These are phyloP conservation scores for Ophion obscuratus DNA, from an alignment of 2,888 invertebrate genomes.

Conservation along the genomic window DNA sequence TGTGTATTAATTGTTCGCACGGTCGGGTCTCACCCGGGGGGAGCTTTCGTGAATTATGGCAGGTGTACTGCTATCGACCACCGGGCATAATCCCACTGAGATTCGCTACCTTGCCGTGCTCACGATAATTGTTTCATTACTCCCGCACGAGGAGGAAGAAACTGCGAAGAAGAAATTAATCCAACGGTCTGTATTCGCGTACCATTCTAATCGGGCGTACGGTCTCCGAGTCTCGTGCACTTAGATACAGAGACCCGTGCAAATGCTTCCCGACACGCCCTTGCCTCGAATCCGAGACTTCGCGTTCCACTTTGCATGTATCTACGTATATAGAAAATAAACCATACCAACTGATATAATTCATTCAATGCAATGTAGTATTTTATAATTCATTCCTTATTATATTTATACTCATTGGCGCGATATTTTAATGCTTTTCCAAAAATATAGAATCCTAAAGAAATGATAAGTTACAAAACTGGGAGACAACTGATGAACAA, in stretches of 20 bases:
- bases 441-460: neutral
- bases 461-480: neutral
- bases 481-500: neutral
- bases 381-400: neutral
- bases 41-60: slow-evolving; percentile 49
- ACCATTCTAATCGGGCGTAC: slow-evolving; percentile 45
- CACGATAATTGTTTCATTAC: slow-evolving; percentile 54
- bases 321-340: neutral
- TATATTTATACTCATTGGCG: neutral
- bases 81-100: slow-evolving; percentile 14
- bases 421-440: neutral
- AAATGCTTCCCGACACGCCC: slow-evolving; percentile 34
- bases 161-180: slow-evolving; percentile 42
- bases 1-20: slow-evolving; percentile 53
- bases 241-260: slow-evolving; percentile 1
- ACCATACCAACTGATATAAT: neutral
- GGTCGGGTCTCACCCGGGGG: slow-evolving; percentile 7
- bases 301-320: slow-evolving; percentile 33
- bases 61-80: slow-evolving; percentile 27
- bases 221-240: slow-evolving; percentile 15
- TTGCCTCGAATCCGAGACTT: slow-evolving; percentile 56
- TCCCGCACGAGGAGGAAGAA: slow-evolving; percentile 11
- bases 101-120: neutral
- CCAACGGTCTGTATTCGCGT: slow-evolving; percentile 16
- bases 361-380: neutral